Percentiles rank a stretch among this genome's conserved stretches.
Conservation (phyloP, 2,797 vertebrate species). For the Lateolabrax maculatus region DNA sequence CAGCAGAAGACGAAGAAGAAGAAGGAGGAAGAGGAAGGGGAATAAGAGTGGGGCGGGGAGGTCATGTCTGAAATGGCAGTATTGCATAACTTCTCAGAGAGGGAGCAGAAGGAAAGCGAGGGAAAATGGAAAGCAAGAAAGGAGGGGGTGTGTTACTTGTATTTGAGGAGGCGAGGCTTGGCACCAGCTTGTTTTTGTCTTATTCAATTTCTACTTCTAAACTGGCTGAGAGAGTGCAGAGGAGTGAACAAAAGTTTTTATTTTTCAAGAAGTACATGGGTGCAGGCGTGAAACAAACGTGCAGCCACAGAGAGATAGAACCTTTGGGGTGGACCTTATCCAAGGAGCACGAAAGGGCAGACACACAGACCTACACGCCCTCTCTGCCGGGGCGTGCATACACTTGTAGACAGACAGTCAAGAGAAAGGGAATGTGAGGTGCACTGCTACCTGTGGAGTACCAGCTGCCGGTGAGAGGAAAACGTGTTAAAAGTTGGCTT, state of each 20-base stretch:
- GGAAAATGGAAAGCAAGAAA: conserved; percentile 60
- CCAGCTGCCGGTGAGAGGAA: conserved; percentile 56
- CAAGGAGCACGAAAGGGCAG: conserved; percentile 63
- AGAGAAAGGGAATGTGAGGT: conserved; percentile 67
- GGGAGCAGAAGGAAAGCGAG: conserved; percentile 66
- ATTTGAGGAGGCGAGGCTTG: conserved; percentile 36
- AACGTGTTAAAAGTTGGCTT: conserved; percentile 29
- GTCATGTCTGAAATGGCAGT: conserved; percentile 72
- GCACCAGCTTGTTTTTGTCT: conserved; percentile 33
- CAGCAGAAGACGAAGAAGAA: conserved; percentile 36
- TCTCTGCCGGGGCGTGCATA: conserved; percentile 71
- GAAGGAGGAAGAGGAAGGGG: conserved; percentile 27
- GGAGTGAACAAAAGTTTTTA: conserved; percentile 27
- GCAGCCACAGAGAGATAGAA: conserved; percentile 36
- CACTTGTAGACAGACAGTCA: conserved; percentile 74
- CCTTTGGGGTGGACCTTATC: conserved; percentile 65
- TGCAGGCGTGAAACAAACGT: conserved; percentile 22
- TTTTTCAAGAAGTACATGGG: background rate
- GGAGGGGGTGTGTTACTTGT: conserved; percentile 52
- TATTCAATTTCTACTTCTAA: conserved; percentile 22
- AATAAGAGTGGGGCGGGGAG: conserved; percentile 49
- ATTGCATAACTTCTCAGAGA: conserved; percentile 80
- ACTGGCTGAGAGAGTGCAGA: conserved; percentile 14
- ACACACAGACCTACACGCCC: conserved; percentile 65
- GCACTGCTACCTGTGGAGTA: conserved; percentile 68